phyloP scores from a whole-genome alignment of 2,888 invertebrate genomes.

The Patella caerulea region DNA sequence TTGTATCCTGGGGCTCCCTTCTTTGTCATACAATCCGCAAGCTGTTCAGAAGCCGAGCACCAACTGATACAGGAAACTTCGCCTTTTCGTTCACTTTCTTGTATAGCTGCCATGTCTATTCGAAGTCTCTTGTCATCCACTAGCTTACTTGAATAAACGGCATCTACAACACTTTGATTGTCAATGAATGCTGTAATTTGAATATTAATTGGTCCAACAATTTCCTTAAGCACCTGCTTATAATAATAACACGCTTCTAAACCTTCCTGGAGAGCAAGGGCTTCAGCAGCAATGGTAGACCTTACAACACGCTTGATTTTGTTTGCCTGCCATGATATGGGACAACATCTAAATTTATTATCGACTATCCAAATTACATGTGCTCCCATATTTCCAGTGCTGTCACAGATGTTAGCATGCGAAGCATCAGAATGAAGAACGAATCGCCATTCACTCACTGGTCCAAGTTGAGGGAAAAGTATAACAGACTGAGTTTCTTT shows the following conservation, averaged over 20 bases:
- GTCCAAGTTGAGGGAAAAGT: constrained; percentile 26
- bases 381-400: constrained; percentile 32
- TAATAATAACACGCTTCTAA: constrained; percentile 25
- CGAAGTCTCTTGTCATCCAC: background rate
- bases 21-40: constrained; percentile 6
- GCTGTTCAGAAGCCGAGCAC: constrained; percentile 1
- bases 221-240: constrained; percentile 22
- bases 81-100: constrained; percentile 1
- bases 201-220: constrained; percentile 15
- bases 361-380: constrained; percentile 35
- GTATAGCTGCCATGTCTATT: constrained; percentile 3
- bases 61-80: background rate
- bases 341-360: constrained; percentile 30
- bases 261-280: constrained; percentile 31
- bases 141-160: constrained; percentile 28
- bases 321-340: constrained; percentile 34
- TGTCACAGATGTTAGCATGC: constrained; percentile 35
- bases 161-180: constrained; percentile 32
- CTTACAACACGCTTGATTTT: constrained; percentile 39
- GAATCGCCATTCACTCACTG: constrained; percentile 24
- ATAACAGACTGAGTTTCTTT: constrained; percentile 32
- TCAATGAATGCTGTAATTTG: constrained; percentile 28
- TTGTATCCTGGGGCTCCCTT: constrained; percentile 6
- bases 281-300: constrained; percentile 38
- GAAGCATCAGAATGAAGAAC: constrained; percentile 39